Percentiles rank a stretch among this genome's conserved stretches.
phyloP scores from a whole-genome alignment of 35 echinoderm and acorn worm species.

The Amphiura filiformis region DNA sequence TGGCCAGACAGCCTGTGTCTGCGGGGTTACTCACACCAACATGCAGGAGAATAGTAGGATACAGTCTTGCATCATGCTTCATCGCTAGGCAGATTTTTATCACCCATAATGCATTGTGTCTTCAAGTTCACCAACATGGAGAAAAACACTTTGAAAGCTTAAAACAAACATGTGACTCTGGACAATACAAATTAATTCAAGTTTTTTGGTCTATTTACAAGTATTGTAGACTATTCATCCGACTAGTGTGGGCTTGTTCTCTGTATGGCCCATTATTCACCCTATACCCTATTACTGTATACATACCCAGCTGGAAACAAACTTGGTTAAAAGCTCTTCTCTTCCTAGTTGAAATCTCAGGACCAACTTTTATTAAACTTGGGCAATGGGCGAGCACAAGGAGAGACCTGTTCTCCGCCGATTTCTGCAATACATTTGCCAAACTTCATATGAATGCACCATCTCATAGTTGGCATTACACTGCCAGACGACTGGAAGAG shows the following conservation, averaged over 20 bases:
- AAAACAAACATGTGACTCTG: neutral
- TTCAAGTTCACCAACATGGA: neutral
- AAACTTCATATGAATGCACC: conserved; percentile 76
- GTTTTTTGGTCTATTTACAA: neutral
- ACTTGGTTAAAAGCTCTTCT: conserved; percentile 62
- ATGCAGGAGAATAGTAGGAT: neutral
- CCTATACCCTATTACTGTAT: conserved; percentile 47
- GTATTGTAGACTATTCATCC: conserved; percentile 4
- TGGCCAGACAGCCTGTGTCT: too few species aligned
- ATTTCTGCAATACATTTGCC: conserved; percentile 77
- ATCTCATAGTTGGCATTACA: conserved; percentile 73
- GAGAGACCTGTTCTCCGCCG: conserved; percentile 73
- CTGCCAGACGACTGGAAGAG: conserved; percentile 38
- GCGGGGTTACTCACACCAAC: too few species aligned
- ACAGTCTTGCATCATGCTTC: neutral
- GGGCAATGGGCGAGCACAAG: conserved; percentile 98
- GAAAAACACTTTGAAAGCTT: neutral
- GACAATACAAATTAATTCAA: neutral
- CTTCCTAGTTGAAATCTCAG: conserved; percentile 55
- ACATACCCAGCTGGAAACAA: neutral
- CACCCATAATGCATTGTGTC: neutral
- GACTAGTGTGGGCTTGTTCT: conserved; percentile 27
- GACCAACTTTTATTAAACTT: conserved; percentile 94
- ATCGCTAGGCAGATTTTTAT: neutral
- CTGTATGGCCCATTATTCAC: conserved; percentile 65